Percentiles rank a stretch among this genome's conserved stretches.
These are phyloP conservation scores for Heliconius erato DNA, from an alignment of 2,888 invertebrate species.

Conservation along the genomic window DNA sequence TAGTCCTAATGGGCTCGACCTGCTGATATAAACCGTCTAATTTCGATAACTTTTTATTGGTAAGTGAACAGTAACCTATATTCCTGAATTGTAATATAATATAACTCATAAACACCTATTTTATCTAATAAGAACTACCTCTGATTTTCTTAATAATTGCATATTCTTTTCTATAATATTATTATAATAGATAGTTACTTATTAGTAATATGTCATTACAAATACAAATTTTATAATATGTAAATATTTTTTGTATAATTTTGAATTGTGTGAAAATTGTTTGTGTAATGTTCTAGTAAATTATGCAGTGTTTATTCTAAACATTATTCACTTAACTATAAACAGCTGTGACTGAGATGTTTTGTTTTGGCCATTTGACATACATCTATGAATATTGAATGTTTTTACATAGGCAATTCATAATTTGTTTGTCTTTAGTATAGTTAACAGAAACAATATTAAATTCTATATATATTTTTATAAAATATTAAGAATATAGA, in stretches of 20 bases:
- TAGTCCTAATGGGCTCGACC: conserved; percentile 63
- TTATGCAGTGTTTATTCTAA: conserved; percentile 17
- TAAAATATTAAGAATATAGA: neutral
- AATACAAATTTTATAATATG: neutral
- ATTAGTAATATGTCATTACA: neutral
- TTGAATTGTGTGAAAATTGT: neutral
- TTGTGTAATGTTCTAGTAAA: conserved; percentile 22
- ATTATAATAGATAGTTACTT: neutral
- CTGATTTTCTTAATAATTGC: neutral
- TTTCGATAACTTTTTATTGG: conserved; percentile 53
- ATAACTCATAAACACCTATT: neutral
- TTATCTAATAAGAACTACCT: neutral
- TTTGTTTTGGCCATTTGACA: neutral
- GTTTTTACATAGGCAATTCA: neutral
- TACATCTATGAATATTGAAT: conserved; percentile 19
- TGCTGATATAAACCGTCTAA: conserved; percentile 52
- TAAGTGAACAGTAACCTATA: conserved; percentile 52
- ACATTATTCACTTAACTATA: conserved; percentile 22
- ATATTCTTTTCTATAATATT: neutral
- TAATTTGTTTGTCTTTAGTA: neutral
- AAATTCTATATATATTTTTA: neutral
- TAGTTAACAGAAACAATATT: neutral
- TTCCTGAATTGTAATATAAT: neutral
- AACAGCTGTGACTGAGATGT: conserved; percentile 10
- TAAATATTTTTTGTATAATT: conserved; percentile 9